These are phyloP conservation scores for Luscinia luscinia DNA, from an alignment of 2,797 vertebrate species.

Conservation along the genomic window DNA sequence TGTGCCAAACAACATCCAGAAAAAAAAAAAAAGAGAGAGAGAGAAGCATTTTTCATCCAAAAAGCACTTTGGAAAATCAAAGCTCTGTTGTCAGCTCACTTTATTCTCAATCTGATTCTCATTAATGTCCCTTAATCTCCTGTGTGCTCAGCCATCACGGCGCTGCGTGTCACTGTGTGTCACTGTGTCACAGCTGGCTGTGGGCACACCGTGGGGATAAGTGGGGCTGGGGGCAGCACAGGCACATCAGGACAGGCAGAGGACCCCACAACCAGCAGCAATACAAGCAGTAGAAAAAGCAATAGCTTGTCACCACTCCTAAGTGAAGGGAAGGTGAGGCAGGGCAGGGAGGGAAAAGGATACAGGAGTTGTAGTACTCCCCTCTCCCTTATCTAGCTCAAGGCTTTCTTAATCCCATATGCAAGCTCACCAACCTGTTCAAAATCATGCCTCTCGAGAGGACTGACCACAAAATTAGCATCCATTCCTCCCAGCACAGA, in stretches of 20 bases:
- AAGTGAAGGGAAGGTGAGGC: neutral
- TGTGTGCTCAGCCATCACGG: neutral
- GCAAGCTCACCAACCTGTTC: neutral
- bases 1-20: neutral
- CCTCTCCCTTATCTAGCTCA: neutral
- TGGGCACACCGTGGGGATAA: neutral
- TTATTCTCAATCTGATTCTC: constrained; percentile 5
- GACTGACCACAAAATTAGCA: neutral
- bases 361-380: accelerated
- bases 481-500: neutral
- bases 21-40: accelerated
- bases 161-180: accelerated
- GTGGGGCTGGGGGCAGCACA: neutral
- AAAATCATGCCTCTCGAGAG: neutral
- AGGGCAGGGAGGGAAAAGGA: neutral
- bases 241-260: neutral
- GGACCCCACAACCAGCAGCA: neutral
- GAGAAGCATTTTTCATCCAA: neutral
- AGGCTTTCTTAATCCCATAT: neutral
- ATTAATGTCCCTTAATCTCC: neutral
- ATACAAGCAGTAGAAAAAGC: neutral
- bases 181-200: neutral
- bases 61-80: constrained; percentile 37
- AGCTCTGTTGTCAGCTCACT: neutral
- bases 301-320: neutral